Evolutionary conservation across 1,140 invertebrate genomes (phyloP).

Genomic region (Euura saliciscinereae): DNA sequence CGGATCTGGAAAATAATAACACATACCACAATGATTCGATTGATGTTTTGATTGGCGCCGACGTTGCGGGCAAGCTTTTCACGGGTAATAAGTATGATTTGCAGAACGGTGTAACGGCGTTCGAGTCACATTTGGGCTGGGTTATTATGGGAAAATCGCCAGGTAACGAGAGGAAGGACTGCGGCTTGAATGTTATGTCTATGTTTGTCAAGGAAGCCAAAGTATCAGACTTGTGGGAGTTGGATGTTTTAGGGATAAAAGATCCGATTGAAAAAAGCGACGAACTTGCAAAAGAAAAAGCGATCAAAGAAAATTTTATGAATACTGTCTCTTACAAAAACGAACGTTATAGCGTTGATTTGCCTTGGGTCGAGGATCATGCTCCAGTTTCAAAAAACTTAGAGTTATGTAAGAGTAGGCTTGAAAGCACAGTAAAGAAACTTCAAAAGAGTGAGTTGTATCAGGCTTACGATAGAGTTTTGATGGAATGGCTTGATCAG

Average conservation of each 20-base stretch:
- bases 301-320: conserved; percentile 36
- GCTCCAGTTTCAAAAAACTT: conserved; percentile 22
- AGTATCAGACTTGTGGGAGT: conserved; percentile 10
- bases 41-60: conserved; percentile 29
- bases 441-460: conserved; percentile 24
- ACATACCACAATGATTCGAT: conserved; percentile 12
- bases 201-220: conserved; percentile 42
- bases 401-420: conserved; percentile 25
- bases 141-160: conserved; percentile 36
- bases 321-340: conserved; percentile 33
- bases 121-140: conserved; percentile 42
- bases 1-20: conserved; percentile 26
- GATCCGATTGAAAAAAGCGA: conserved; percentile 41
- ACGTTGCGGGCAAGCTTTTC: conserved; percentile 33
- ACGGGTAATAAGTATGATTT: conserved; percentile 33
- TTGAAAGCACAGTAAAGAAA: conserved; percentile 28
- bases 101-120: conserved; percentile 31
- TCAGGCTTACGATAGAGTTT: conserved; percentile 38
- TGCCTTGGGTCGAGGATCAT: conserved; percentile 37
- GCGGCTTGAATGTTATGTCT: conserved; percentile 25
- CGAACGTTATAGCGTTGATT: conserved; percentile 38
- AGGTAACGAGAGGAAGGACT: conserved; percentile 27
- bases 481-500: conserved; percentile 36
- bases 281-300: conserved; percentile 30
- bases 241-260: conserved; percentile 48